These are phyloP conservation scores for Mesochorus sp. DNA, from an alignment of 2,888 invertebrate genomes.

Conservation along the genomic window DNA sequence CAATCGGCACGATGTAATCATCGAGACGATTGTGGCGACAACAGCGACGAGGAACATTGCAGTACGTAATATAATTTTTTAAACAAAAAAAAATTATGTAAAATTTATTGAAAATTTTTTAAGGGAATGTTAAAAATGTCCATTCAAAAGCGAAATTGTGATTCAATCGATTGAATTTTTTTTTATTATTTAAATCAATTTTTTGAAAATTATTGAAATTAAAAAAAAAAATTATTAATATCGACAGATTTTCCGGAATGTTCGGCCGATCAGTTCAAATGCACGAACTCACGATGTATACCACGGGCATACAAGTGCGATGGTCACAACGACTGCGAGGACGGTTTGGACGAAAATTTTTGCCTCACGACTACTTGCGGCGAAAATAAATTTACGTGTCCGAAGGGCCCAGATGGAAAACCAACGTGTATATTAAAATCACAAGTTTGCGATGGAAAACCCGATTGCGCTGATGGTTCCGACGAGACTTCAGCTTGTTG, in stretches of 20 bases:
- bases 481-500: slow-evolving; percentile 95
- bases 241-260: slow-evolving; percentile 93
- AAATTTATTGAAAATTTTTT: no score
- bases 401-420: slow-evolving; percentile 88
- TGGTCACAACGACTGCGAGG: slow-evolving; percentile 95
- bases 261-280: slow-evolving; percentile 95
- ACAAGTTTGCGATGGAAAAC: slow-evolving; percentile 94
- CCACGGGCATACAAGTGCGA: slow-evolving; percentile 93
- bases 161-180: neutral
- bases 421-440: slow-evolving; percentile 94
- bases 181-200: neutral
- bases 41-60: slow-evolving; percentile 94
- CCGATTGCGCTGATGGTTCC: slow-evolving; percentile 95
- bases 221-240: no score
- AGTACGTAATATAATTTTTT: slow-evolving; percentile 85
- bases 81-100: neutral
- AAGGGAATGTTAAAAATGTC: no score
- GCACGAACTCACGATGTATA: slow-evolving; percentile 96
- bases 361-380: slow-evolving; percentile 94
- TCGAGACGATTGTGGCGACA: slow-evolving; percentile 94
- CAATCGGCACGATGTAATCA: slow-evolving; percentile 91
- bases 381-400: slow-evolving; percentile 95
- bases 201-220: neutral
- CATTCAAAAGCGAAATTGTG: neutral
- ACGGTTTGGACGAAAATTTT: slow-evolving; percentile 94